Base-by-base conservation (phyloP, 2,888 invertebrate species). In the Drosophila macrospina region DNA sequence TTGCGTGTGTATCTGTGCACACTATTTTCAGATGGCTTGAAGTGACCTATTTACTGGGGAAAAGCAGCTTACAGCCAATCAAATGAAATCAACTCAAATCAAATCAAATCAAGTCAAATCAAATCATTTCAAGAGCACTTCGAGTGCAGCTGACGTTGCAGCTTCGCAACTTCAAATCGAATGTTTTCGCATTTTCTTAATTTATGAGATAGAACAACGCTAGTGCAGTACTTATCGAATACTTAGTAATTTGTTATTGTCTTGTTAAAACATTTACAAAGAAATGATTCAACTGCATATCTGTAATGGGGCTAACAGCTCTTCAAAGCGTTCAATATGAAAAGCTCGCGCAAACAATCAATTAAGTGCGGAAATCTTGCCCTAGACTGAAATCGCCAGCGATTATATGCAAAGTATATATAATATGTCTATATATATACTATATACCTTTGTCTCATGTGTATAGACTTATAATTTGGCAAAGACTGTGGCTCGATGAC, bases 311-410 rank as follows among this genome's bases (percentile, higher is more conserved):
- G 7, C 13, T 52, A 3, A 4, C 15, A 20, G 13, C 5, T 10
- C 13, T n/a, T 2, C 15, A 2, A 24, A 50, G 13, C 15, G 32
- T 37, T 8, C 6, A 4, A 20, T 11, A 11, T 45, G 10, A 15
- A 32, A 6, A 16, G 16, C 24, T 20, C n/a, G 7, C 1, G 32
- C 7, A 47, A 20, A 48, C 15, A 24, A 28, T 28, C 45, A 56
- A 56, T 56, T 32, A 51, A 61, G 41, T 59, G 70, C 72, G 65
- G 71, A 71, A 73, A 74, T 60, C 48, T 60, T 48, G 59, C 39
- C 47, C 60, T 55, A 66, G 34, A 63, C 59, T 42, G 24, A 32
- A 65, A 37, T 15, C 42, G 24, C 32, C 6, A n/a, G 10, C 56
- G n/a, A 30, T 15, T 39, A 24, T 36, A 66, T 32, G 15, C 15